Base-by-base conservation (phyloP, 2,113 vertebrate genomes). In the Hippocampus barbouri region DNA sequence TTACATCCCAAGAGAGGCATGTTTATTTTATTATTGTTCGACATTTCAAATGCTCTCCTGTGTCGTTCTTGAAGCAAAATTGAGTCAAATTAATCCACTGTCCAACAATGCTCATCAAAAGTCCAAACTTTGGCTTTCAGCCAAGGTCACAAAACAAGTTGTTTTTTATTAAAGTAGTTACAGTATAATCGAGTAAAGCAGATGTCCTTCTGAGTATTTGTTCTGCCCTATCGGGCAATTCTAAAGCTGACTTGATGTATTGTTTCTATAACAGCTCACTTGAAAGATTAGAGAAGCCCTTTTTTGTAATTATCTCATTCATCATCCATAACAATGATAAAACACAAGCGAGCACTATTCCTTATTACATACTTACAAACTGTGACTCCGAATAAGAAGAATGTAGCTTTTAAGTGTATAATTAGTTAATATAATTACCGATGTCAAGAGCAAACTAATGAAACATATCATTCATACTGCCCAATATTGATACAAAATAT, bases 251-350 rank as follows among this genome's bases (percentile, higher is more conserved):
- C 64, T 66, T 66, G 64, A 66, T 66, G 23, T 66, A 66, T 66
- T 27, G 64, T 66, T 66, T 66, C 64, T 66, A 27, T 3, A 66
- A 66, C 41, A 49, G 64, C 47, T 47, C 15, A 45, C 41, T 45
- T 47, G 64, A 45, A 66, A 66, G 64, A 66, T 66, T 47, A 47
- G n/a, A 66, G 43, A 47, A 47, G 14, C 1, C 64, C 43, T 27
- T 47, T 66, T 45, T 66, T 8, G 43, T 66, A 66, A 66, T 66
- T 25, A 66, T 66, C 64, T 68, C 66, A 68, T 68, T 68, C 49
- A 68, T 68, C 66, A 68, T 68, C 66, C 66, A 54, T 68, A 53
- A 68, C 66, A 68, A 53, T 68, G 18, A 38, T 23, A 47, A 27
- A 41, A 30, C 8, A 61, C 34, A 53, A 30, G 8, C 56, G 21